A percentile compares a stretch with the other conserved stretches of the same genome.
These are phyloP conservation scores for Zaprionus gabonicus DNA, from an alignment of 1,140 invertebrate species.

Conservation along the genomic window DNA sequence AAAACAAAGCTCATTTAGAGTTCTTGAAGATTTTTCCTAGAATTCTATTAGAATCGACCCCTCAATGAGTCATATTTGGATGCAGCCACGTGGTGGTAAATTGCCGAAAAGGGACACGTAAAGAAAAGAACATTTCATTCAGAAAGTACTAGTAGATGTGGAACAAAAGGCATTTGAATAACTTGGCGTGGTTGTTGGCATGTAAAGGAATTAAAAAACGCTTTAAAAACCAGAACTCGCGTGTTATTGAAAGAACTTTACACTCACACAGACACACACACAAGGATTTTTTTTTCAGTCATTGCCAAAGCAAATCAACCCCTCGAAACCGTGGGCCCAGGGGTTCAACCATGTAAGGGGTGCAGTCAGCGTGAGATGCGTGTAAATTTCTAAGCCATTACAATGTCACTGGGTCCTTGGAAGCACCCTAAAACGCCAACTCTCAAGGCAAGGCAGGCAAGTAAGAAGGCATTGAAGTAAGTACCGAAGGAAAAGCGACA, in stretches of 20 bases:
- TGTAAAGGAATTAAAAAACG: slow-evolving; percentile 81
- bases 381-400: slow-evolving; percentile 76
- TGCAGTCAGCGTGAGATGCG: slow-evolving; percentile 70
- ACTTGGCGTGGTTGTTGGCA: slow-evolving; percentile 38
- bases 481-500: slow-evolving; percentile 72
- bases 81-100: slow-evolving; percentile 41
- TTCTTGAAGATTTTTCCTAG: slow-evolving; percentile 15
- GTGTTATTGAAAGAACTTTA: slow-evolving; percentile 32
- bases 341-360: slow-evolving; percentile 61
- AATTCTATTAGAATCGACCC: slow-evolving; percentile 42
- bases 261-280: slow-evolving; percentile 3
- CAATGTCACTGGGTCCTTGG: slow-evolving; percentile 80
- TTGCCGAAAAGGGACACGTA: slow-evolving; percentile 25
- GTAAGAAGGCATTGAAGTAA: slow-evolving; percentile 55
- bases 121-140: slow-evolving; percentile 41
- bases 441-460: slow-evolving; percentile 52
- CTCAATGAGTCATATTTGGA: slow-evolving; percentile 40
- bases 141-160: slow-evolving; percentile 39
- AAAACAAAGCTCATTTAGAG: slow-evolving; percentile 25
- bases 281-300: slow-evolving; percentile 27
- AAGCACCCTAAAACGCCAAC: slow-evolving; percentile 70
- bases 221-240: slow-evolving; percentile 53
- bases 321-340: slow-evolving; percentile 33
- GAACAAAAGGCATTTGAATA: slow-evolving; percentile 68
- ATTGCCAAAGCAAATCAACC: slow-evolving; percentile 60